A percentile compares a stretch with the other conserved stretches of the same genome.
These are phyloP conservation scores for Pandemis cinnamomeana DNA, from an alignment of 2,888 invertebrate genomes.

Conservation along the genomic window DNA sequence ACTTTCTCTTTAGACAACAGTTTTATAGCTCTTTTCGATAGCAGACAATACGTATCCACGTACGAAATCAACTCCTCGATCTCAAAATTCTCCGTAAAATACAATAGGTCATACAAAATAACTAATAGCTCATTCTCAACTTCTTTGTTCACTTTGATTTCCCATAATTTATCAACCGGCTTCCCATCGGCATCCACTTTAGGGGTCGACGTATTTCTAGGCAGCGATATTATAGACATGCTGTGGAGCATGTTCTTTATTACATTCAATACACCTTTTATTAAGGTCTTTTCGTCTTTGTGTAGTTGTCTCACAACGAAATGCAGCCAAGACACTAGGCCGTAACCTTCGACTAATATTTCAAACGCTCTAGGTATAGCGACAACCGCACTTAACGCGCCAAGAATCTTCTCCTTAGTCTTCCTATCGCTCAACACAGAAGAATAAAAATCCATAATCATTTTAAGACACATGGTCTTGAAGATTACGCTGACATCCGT, in stretches of 20 bases:
- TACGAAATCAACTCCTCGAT: slow-evolving; percentile 59
- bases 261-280: slow-evolving; percentile 58
- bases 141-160: slow-evolving; percentile 70
- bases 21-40: slow-evolving; percentile 69
- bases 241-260: slow-evolving; percentile 66
- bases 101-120: slow-evolving; percentile 61
- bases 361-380: slow-evolving; percentile 87
- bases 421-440: slow-evolving; percentile 86
- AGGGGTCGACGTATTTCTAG: slow-evolving; percentile 56
- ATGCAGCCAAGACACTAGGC: slow-evolving; percentile 89
- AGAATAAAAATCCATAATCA: slow-evolving; percentile 89
- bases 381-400: slow-evolving; percentile 86
- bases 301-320: slow-evolving; percentile 59
- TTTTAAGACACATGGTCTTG: slow-evolving; percentile 90
- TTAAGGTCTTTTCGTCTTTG: slow-evolving; percentile 59
- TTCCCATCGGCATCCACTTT: slow-evolving; percentile 50
- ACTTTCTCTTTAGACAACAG: slow-evolving; percentile 67
- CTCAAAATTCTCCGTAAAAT: slow-evolving; percentile 59
- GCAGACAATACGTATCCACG: slow-evolving; percentile 59
- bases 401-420: slow-evolving; percentile 87
- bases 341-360: slow-evolving; percentile 87
- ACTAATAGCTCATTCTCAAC: slow-evolving; percentile 68
- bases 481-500: slow-evolving; percentile 90
- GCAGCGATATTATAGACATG: slow-evolving; percentile 60
- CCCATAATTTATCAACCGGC: slow-evolving; percentile 52